Percentiles rank a stretch among this genome's conserved stretches.
Conservation (phyloP, 2,113 vertebrate species). For the Siphamia tubifer region DNA sequence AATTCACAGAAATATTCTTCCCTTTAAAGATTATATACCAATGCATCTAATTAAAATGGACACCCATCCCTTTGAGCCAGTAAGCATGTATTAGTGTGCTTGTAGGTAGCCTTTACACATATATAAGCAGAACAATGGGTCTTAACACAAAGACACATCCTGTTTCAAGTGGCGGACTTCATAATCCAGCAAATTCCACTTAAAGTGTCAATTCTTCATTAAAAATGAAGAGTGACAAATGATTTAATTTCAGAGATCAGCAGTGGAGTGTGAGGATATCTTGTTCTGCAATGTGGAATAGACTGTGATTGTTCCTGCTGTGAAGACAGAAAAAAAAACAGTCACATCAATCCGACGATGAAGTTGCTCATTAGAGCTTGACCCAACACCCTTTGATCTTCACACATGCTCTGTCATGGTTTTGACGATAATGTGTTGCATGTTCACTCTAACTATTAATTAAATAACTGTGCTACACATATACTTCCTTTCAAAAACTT, state of each 20-base stretch:
- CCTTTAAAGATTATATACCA: too few relatives aligned
- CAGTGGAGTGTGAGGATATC: slow-evolving; percentile 47
- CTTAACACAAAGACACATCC: background rate
- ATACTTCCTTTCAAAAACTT: too few relatives aligned
- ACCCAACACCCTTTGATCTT: slow-evolving; percentile 31
- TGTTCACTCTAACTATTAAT: slow-evolving; percentile 1
- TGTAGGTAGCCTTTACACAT: too few relatives aligned
- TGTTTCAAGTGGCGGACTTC: background rate
- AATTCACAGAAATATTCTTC: background rate
- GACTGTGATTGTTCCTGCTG: slow-evolving; percentile 38
- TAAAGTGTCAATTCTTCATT: background rate
- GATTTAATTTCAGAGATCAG: slow-evolving; percentile 26
- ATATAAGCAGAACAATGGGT: background rate
- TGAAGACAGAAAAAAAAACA: slow-evolving; percentile 9
- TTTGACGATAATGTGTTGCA: background rate
- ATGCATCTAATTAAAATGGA: too few relatives aligned
- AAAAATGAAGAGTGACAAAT: background rate
- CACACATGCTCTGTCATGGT: background rate
- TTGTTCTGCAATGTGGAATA: slow-evolving; percentile 6
- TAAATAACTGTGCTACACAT: background rate
- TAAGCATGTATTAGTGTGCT: too few relatives aligned
- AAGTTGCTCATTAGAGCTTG: slow-evolving; percentile 46
- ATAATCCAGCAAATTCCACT: background rate
- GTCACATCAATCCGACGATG: slow-evolving; percentile 14
- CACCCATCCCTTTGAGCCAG: too few relatives aligned